phyloP scores from a whole-genome alignment of 1,140 invertebrate genomes.

The Aphelenchoides besseyi region DNA sequence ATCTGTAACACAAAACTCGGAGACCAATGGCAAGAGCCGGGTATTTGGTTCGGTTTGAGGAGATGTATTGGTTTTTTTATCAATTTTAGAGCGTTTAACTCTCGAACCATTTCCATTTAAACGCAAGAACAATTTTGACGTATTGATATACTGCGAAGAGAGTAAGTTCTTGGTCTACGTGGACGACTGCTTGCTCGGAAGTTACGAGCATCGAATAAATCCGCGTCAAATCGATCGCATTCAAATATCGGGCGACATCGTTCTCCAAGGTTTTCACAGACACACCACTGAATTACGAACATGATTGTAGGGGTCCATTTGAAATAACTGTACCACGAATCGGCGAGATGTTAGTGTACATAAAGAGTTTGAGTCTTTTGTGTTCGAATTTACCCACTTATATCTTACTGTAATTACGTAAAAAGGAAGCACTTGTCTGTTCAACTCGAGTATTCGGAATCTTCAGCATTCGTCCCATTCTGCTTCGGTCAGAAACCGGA shows the following conservation, averaged over 20 bases:
- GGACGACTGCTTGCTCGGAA: conserved; percentile 54
- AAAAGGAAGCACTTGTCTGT: background rate
- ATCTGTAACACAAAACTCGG: conserved; percentile 42
- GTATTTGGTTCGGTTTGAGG: too few relatives aligned
- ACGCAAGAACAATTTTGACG: conserved; percentile 53
- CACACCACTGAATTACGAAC: too few relatives aligned
- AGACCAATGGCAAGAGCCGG: conserved; percentile 44
- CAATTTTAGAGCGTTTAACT: background rate
- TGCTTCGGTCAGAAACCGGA: conserved; percentile 5
- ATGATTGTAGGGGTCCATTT: conserved; percentile 35
- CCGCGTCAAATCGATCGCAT: conserved; percentile 53
- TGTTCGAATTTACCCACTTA: background rate
- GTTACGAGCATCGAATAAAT: conserved; percentile 50
- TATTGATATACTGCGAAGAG: conserved; percentile 60
- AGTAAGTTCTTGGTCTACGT: conserved; percentile 56
- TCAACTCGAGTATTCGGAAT: background rate
- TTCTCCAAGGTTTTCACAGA: conserved; percentile 54
- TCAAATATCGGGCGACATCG: conserved; percentile 55
- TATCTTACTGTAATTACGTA: too few relatives aligned
- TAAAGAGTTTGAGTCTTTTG: background rate
- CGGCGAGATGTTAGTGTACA: background rate
- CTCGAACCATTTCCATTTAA: conserved; percentile 43
- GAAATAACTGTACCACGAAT: too few relatives aligned
- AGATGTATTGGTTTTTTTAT: too few relatives aligned
- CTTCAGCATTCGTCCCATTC: background rate